A percentile compares a stretch with the other conserved stretches of the same genome.
Evolutionary conservation across 2,888 invertebrate genomes (phyloP).

Genomic region (Acrobasis consociella): DNA sequence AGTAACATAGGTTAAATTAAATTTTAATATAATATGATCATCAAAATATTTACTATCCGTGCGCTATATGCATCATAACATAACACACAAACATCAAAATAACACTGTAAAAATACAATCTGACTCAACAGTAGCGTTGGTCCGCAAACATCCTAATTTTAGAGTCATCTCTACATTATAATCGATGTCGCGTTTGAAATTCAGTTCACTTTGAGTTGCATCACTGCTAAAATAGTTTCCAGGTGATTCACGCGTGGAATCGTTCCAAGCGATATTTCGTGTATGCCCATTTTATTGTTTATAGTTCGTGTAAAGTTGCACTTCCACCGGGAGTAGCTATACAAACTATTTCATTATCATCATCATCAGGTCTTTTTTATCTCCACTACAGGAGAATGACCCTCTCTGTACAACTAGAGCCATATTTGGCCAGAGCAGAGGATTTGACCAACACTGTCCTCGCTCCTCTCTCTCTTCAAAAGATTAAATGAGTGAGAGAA

Average conservation of each 20-base stretch:
- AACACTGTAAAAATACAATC: conserved; percentile 6
- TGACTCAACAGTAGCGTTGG: conserved; percentile 19
- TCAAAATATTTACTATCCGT: background rate
- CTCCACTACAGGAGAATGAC: too few relatives aligned
- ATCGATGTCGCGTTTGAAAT: conserved; percentile 44
- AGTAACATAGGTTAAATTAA: too few relatives aligned
- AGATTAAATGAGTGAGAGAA: too few relatives aligned
- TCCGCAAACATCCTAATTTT: conserved; percentile 42
- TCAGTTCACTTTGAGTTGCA: conserved; percentile 54
- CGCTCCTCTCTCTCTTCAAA: too few relatives aligned
- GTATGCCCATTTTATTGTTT: conserved; percentile 26
- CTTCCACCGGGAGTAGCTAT: conserved; percentile 8
- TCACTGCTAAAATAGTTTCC: conserved; percentile 66
- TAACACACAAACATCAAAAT: conserved; percentile 2
- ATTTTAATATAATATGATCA: background rate
- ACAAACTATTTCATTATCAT: background rate
- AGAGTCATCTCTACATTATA: conserved; percentile 35
- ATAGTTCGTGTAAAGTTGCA: conserved; percentile 9
- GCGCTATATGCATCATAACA: conserved; percentile 6
- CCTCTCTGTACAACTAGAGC: too few relatives aligned
- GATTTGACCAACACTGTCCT: too few relatives aligned
- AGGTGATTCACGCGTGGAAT: conserved; percentile 72
- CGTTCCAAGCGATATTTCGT: conserved; percentile 60
- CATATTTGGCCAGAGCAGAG: too few relatives aligned
- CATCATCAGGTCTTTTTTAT: too few relatives aligned